A percentile compares a stretch with the other conserved stretches of the same genome.
phyloP scores from a whole-genome alignment of 2,797 vertebrate genomes.

The Sebastes vulpes region DNA sequence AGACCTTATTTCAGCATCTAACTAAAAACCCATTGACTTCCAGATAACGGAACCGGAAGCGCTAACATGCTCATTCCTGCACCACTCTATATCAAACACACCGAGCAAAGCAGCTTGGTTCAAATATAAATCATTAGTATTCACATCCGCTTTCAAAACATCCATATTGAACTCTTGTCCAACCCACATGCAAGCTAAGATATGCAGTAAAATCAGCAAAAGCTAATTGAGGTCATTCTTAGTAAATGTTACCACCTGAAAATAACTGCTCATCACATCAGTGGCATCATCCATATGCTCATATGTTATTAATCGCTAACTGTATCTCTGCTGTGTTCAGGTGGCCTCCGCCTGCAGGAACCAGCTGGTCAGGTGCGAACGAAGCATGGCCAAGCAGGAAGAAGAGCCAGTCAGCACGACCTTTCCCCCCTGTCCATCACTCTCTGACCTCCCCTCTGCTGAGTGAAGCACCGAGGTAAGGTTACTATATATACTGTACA shows the following conservation, averaged over 20 bases:
- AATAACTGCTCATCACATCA: neutral
- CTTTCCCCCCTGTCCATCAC: slow-evolving; percentile 79
- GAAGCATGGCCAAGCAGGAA: neutral
- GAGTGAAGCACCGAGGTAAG: slow-evolving; percentile 66
- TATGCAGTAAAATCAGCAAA: neutral
- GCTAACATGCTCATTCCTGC: too few species aligned
- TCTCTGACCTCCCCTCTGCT: slow-evolving; percentile 71
- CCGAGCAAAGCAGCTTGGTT: neutral
- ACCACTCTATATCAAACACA: neutral
- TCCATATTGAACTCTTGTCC: neutral
- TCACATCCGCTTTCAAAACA: neutral
- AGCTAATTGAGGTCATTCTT: neutral
- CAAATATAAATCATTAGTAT: neutral
- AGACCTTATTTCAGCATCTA: too few species aligned
- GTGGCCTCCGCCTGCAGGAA: slow-evolving; percentile 5
- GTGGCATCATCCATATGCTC: neutral
- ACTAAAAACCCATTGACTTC: too few species aligned
- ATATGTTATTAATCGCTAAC: neutral
- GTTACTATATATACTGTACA: neutral
- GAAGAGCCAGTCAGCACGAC: slow-evolving; percentile 37
- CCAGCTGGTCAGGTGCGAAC: neutral
- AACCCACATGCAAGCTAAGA: neutral
- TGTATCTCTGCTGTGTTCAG: slow-evolving; percentile 4
- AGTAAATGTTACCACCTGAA: neutral
- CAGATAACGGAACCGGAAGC: accelerated